Conservation (phyloP, 2,888 invertebrate genomes). For the Trichogramma dendrolimi region DNA sequence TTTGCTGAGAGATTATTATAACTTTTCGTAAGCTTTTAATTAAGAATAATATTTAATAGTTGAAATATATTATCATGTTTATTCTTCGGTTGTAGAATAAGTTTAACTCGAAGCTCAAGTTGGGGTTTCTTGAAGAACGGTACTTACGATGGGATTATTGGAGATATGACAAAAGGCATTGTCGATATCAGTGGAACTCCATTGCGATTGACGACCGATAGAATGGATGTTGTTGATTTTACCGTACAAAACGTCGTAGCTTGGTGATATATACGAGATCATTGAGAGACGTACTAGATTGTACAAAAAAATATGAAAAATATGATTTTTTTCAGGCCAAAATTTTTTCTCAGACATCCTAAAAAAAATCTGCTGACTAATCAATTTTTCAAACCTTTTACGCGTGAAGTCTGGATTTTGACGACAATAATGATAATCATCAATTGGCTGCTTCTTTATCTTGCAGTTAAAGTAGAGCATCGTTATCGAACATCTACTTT, state of each 20-base stretch:
- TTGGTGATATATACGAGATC: constrained; percentile 50
- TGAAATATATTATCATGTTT: no score
- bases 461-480: constrained; percentile 33
- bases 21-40: constrained; percentile 57
- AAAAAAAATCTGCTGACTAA: constrained; percentile 59
- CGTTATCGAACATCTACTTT: constrained; percentile 10
- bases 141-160: constrained; percentile 39
- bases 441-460: constrained; percentile 36
- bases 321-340: constrained; percentile 49
- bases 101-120: constrained; percentile 33
- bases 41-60: neutral
- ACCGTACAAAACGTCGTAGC: constrained; percentile 63
- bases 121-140: constrained; percentile 43
- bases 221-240: constrained; percentile 58
- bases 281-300: neutral
- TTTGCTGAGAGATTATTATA: constrained; percentile 62
- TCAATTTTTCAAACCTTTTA: constrained; percentile 64
- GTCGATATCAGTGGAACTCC: constrained; percentile 67
- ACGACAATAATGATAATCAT: constrained; percentile 47
- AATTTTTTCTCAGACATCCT: constrained; percentile 67
- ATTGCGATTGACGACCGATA: constrained; percentile 62
- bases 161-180: constrained; percentile 39
- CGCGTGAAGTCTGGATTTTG: constrained; percentile 57
- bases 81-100: constrained; percentile 32
- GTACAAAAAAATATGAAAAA: neutral